A percentile compares a stretch with the other conserved stretches of the same genome.
Evolutionary conservation across 2,888 invertebrate genomes (phyloP).

Genomic region (Steinernema carpocapsae): DNA sequence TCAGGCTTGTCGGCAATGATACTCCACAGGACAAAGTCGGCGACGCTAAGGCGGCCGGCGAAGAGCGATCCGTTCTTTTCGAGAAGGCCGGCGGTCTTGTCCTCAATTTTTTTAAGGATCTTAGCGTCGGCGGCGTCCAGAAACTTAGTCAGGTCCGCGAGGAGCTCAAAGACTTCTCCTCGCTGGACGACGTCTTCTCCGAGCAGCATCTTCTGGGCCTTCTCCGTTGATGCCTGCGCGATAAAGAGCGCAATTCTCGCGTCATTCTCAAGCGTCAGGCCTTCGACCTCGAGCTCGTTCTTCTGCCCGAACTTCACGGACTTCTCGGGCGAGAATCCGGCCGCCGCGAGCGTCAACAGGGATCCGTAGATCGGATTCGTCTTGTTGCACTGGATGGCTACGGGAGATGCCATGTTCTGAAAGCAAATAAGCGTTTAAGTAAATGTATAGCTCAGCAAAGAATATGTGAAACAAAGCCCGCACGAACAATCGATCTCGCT

Average conservation of each 20-base stretch:
- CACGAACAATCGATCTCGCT: neutral
- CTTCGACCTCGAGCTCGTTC: slow-evolving; percentile 40
- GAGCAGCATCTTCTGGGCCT: slow-evolving; percentile 43
- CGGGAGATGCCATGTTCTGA: slow-evolving; percentile 3
- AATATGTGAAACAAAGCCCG: slow-evolving; percentile 5
- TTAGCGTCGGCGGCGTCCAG: slow-evolving; percentile 38
- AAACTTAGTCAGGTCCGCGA: slow-evolving; percentile 43
- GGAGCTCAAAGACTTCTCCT: slow-evolving; percentile 49
- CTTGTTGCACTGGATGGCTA: slow-evolving; percentile 42
- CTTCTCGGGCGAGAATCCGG: slow-evolving; percentile 48
- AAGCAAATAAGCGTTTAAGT: neutral
- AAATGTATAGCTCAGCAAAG: neutral
- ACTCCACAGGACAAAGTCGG: slow-evolving; percentile 56
- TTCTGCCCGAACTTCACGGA: slow-evolving; percentile 47
- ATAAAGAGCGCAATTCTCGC: slow-evolving; percentile 54
- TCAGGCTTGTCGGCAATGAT: slow-evolving; percentile 47
- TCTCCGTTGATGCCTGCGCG: slow-evolving; percentile 45
- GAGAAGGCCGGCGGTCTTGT: neutral
- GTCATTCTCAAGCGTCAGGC: slow-evolving; percentile 43
- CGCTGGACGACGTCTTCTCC: slow-evolving; percentile 47
- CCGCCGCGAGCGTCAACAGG: slow-evolving; percentile 50
- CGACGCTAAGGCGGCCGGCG: slow-evolving; percentile 47
- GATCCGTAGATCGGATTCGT: slow-evolving; percentile 52
- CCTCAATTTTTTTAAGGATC: slow-evolving; percentile 37
- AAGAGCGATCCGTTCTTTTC: slow-evolving; percentile 37